A percentile compares a stretch with the other conserved stretches of the same genome.
These are phyloP conservation scores for Sinotaia quadrata DNA, from an alignment of 2,888 invertebrate genomes.

Conservation along the genomic window DNA sequence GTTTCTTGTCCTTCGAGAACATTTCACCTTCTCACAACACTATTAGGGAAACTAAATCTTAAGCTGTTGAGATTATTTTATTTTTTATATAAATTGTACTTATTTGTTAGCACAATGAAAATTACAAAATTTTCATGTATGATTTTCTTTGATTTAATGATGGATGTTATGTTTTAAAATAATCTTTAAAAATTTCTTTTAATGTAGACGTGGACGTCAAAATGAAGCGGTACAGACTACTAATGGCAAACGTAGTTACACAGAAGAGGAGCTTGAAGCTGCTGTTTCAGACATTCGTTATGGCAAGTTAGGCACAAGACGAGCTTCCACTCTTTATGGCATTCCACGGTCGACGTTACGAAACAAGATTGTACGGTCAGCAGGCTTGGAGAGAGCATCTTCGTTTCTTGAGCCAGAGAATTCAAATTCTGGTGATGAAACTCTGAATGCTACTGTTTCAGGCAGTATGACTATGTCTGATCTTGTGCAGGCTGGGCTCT, in stretches of 20 bases:
- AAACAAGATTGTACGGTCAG: slow-evolving; percentile 83
- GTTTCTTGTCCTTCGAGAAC: no score
- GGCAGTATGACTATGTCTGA: slow-evolving; percentile 44
- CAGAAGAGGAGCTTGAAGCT: slow-evolving; percentile 93
- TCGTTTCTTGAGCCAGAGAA: slow-evolving; percentile 32
- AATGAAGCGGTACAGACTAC: not conserved
- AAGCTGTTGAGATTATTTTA: no score
- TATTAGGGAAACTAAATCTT: no score
- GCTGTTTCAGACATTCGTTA: slow-evolving; percentile 95
- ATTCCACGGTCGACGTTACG: slow-evolving; percentile 96
- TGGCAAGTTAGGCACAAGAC: slow-evolving; percentile 91
- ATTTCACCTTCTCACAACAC: no score
- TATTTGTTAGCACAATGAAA: no score
- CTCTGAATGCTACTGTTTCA: not conserved
- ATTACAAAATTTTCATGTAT: no score
- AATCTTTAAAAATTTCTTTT: not conserved
- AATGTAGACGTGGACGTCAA: slow-evolving; percentile 15
- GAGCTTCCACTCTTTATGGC: slow-evolving; percentile 95
- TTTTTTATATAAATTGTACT: no score
- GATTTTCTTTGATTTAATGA: no score
- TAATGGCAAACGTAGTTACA: slow-evolving; percentile 78
- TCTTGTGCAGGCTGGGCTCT: slow-evolving; percentile 35
- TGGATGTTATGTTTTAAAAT: not conserved
- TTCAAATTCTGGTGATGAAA: slow-evolving; percentile 33
- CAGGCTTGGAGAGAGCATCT: slow-evolving; percentile 44